These are phyloP conservation scores for Aethes cnicana DNA, from an alignment of 2,888 invertebrate species.

Conservation along the genomic window DNA sequence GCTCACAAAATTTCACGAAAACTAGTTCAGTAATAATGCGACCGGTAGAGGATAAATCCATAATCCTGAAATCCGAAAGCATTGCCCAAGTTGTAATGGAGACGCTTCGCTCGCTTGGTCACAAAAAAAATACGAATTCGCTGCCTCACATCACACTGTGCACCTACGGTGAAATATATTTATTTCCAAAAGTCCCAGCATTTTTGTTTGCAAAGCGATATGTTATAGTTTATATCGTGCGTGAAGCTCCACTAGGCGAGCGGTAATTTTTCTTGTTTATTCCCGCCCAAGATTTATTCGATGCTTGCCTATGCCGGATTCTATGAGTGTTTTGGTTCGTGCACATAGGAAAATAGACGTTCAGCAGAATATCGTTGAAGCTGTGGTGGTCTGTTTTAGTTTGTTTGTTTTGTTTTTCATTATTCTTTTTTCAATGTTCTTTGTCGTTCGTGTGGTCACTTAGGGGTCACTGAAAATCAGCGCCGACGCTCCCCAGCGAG, in stretches of 20 bases:
- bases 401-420: too few relatives aligned
- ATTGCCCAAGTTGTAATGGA: too few relatives aligned
- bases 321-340: constrained; percentile 36
- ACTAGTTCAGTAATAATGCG: too few relatives aligned
- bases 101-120: neutral
- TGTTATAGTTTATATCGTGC: constrained; percentile 38
- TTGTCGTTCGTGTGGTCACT: too few relatives aligned
- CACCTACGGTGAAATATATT: constrained; percentile 7
- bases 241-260: constrained; percentile 36
- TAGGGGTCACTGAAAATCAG: too few relatives aligned
- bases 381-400: too few relatives aligned
- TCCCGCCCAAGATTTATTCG: constrained; percentile 48
- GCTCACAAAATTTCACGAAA: too few relatives aligned
- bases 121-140: too few relatives aligned
- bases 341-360: constrained; percentile 6
- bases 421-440: too few relatives aligned
- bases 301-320: constrained; percentile 43
- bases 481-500: too few relatives aligned
- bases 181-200: constrained; percentile 13
- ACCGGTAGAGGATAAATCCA: too few relatives aligned
- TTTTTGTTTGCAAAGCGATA: constrained; percentile 29
- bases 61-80: too few relatives aligned
- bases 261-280: constrained; percentile 39
- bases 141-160: neutral
- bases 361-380: neutral